phyloP scores from a whole-genome alignment of 2,113 vertebrate genomes.

The Trogon melanurus region DNA sequence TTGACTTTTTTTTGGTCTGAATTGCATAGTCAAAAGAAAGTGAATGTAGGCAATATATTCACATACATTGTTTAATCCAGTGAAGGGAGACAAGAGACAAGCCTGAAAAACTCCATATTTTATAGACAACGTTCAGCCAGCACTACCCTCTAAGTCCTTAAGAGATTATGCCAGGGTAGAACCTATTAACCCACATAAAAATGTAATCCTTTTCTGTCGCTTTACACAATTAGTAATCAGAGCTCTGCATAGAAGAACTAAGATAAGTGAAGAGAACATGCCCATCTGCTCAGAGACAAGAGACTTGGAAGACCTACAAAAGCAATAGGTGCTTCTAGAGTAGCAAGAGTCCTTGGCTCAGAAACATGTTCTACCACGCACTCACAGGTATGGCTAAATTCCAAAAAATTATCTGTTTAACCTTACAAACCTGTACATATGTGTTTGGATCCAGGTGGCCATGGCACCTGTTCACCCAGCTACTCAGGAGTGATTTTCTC shows the following conservation, averaged over 20 bases:
- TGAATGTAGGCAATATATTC: not conserved
- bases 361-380: not conserved
- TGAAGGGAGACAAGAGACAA: not conserved
- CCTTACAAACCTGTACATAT: not conserved
- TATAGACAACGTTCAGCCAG: not conserved
- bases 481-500: not conserved
- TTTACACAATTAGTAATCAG: not conserved
- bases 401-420: not conserved
- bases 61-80: not conserved
- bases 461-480: not conserved
- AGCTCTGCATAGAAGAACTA: not conserved
- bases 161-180: not conserved
- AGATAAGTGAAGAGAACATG: not conserved
- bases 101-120: not conserved
- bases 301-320: not conserved
- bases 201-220: not conserved
- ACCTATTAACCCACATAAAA: not conserved
- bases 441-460: not conserved
- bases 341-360: not conserved
- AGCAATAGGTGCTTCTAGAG: not conserved
- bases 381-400: not conserved
- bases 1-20: not conserved
- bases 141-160: not conserved
- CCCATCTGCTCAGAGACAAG: not conserved
- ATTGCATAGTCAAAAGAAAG: not conserved